Percentiles rank a stretch among this genome's conserved stretches.
phyloP scores from a whole-genome alignment of 2,888 invertebrate genomes.

The Orthosia incerta region DNA sequence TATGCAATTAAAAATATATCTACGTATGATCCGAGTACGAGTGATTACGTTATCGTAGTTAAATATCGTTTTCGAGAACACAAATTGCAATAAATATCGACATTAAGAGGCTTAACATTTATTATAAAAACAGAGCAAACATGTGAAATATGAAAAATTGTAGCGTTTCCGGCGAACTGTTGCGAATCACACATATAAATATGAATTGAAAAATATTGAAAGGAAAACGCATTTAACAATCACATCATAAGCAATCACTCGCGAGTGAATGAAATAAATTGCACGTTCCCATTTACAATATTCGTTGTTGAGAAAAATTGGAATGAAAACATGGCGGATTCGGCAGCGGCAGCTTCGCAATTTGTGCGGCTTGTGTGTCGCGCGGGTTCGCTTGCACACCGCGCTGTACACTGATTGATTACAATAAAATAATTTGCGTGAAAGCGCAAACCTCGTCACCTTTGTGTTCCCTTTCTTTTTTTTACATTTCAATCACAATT shows the following conservation, averaged over 20 bases:
- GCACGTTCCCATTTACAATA: slow-evolving; percentile 84
- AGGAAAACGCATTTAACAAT: slow-evolving; percentile 83
- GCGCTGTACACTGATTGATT: slow-evolving; percentile 79
- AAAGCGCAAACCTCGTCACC: slow-evolving; percentile 75
- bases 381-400: slow-evolving; percentile 57
- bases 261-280: slow-evolving; percentile 86
- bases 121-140: slow-evolving; percentile 38
- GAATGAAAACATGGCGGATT: slow-evolving; percentile 81
- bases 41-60: neutral
- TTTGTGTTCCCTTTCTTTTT: slow-evolving; percentile 58
- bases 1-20: neutral
- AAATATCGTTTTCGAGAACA: slow-evolving; percentile 10
- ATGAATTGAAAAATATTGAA: slow-evolving; percentile 55
- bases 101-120: slow-evolving; percentile 34
- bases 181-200: slow-evolving; percentile 37
- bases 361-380: slow-evolving; percentile 81
- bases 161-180: slow-evolving; percentile 28
- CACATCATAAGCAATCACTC: slow-evolving; percentile 87
- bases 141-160: slow-evolving; percentile 20
- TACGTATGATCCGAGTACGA: neutral
- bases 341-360: slow-evolving; percentile 79
- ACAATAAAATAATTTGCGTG: slow-evolving; percentile 82
- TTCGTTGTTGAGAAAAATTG: slow-evolving; percentile 82
- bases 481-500: slow-evolving; percentile 62
- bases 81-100: slow-evolving; percentile 25